Evolutionary conservation across 2,797 vertebrate species (phyloP), one percentile per base, ranked within the genome.

Genomic region (Phoxinus dragarum): DNA sequence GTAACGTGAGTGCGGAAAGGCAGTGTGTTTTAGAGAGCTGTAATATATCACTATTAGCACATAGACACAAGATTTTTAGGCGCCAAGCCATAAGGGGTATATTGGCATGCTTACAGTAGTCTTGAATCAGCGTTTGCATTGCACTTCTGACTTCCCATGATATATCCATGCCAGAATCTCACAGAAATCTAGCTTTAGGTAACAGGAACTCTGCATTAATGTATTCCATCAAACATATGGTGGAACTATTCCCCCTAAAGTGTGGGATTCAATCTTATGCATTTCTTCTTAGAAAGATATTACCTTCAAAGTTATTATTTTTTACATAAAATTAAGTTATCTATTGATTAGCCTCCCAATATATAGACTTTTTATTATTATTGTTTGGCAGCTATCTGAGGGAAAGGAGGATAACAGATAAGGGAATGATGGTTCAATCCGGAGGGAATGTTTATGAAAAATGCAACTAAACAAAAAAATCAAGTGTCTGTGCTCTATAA

Each of bases 31-130:
- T 44, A 84, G 74, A 80, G 36, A 85, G 81, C 61, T 74, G 54
- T 84, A 81, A 89, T 89, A 86, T 86, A 90, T 90, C 88, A 87
- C 88, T 69, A 71, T 89, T 89, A 90, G 84, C 61, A 80, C 88
- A 68, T 72, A 85, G 83, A 78, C 81, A 27, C 56, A 36, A 68
- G 52, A 69, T 88, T 85, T 80, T 84, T 68, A 59, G 80, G 74
- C 21, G 68, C 84, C 27, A 59, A 83, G 74, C 74, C 23, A 56
- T 72, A 27, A 61, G 72, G 86, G 86, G 12, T n/a, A 68, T 56
- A 40, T 75, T 88, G 86, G 86, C 85, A 84, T 38, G 36, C 44
- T 52, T 74, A 83, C 89, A 87, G 61, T 69, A 47, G 79, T 77
- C 68, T 84, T 75, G 87, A 84, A 87, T 84, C n/a, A 56, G 80